Percentiles rank a stretch among this genome's conserved stretches.
Conservation (phyloP, 2,797 vertebrate genomes). For the Hemitrygon akajei region DNA sequence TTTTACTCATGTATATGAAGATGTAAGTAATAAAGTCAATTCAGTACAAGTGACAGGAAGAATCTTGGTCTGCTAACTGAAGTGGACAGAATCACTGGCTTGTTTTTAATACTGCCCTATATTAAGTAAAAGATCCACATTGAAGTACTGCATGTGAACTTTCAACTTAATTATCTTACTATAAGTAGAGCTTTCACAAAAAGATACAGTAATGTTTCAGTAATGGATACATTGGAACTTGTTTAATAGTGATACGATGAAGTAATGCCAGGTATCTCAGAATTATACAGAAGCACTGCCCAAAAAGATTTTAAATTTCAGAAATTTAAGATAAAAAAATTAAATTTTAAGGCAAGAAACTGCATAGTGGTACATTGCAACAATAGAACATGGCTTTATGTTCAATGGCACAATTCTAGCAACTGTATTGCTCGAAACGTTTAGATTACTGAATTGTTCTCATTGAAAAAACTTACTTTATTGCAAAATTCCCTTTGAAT, state of each 20-base stretch:
- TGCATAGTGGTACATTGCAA: conserved; percentile 20
- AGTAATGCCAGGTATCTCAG: not conserved
- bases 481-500: conserved; percentile 32
- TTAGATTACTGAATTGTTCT: not conserved
- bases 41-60: not conserved
- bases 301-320: conserved; percentile 17
- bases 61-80: not conserved
- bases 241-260: conserved; percentile 13
- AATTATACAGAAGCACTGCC: conserved; percentile 12
- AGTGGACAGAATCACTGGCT: no score
- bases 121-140: not conserved
- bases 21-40: no score
- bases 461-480: not conserved
- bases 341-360: conserved; percentile 26
- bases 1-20: no score
- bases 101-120: not conserved
- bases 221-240: not conserved
- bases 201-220: not conserved
- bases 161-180: not conserved
- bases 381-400: not conserved
- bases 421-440: not conserved
- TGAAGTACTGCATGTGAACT: not conserved
- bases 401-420: not conserved
- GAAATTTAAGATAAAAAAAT: not conserved
- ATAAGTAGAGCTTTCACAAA: not conserved